A percentile compares a stretch with the other conserved stretches of the same genome.
Conservation (phyloP, 2,113 vertebrate genomes). For the Sinocyclocheilus rhinocerous region DNA sequence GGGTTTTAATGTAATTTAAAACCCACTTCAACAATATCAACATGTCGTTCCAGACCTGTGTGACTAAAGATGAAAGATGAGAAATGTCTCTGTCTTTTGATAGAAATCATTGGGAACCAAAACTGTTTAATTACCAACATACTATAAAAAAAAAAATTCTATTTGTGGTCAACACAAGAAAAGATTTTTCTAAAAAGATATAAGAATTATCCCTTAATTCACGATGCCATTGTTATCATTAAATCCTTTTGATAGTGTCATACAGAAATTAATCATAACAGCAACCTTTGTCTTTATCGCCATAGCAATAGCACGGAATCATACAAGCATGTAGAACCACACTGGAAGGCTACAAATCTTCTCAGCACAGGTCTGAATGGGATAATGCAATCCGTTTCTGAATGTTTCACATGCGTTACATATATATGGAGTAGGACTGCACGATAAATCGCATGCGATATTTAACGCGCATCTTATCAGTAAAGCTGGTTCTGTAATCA, state of each 20-base stretch:
- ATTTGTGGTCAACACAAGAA: background rate
- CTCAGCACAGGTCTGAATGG: background rate
- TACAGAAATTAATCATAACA: background rate
- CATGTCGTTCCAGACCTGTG: no score
- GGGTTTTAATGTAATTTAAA: background rate
- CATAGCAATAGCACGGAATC: background rate
- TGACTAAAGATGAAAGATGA: no score
- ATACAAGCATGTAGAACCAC: slow-evolving; percentile 5
- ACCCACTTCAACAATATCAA: no score
- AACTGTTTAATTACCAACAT: background rate
- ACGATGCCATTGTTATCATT: background rate
- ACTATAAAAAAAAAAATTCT: no score
- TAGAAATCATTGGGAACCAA: background rate
- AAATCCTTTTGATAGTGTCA: background rate
- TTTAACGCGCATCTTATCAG: no score
- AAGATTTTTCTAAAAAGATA: no score
- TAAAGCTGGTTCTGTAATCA: no score
- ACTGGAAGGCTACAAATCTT: background rate
- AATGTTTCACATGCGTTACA: background rate
- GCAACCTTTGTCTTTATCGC: background rate
- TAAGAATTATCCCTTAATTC: background rate
- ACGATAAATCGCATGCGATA: no score
- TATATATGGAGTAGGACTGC: background rate
- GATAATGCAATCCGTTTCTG: background rate
- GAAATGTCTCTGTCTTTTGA: no score